Base-by-base conservation (phyloP, 2,797 vertebrate genomes). In the Gadopsis marmoratus region DNA sequence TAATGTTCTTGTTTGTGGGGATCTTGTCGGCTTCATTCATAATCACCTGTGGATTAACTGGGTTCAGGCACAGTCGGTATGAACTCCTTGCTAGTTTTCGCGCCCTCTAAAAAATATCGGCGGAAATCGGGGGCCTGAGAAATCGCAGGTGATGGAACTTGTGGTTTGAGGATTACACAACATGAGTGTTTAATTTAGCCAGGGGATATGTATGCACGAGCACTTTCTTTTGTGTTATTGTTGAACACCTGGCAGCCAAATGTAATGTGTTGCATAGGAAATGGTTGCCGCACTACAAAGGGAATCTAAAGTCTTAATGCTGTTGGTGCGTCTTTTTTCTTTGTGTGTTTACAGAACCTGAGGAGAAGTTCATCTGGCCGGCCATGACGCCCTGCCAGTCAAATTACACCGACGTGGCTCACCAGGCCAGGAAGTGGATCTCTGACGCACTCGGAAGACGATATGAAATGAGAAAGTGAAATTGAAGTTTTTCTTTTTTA, bases 301-400 rank as follows among this genome's bases (percentile, higher is more conserved):
- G 14, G 1, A 9, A 12, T 26, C 39, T 58, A 39, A 45, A 50
- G 39, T 31, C 12, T 47, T 67, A 74, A 76, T 53, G 0, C 45
- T 58, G 4, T 54, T 5, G 11, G 4, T 58, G 11, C 29, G 0
- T 61, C 41, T 77, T 26, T 51, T 76, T 39, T 71, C 39, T 41
- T 0, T 83, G 12, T 89, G 63, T 87, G 41, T 65, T 73, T 71
- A 33, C 92, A 96, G 95, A 94, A 95, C 90, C 71, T 96, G 92
- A 95, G 88, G 80, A 90, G 86, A 50, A 90, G 81, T 26, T 83
- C 92, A 0, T 83, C 88, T 0, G 83, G 87, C 12, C 71, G 78
- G 78, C 60, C 93, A 66, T 0, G 94, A 95, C 39, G 13, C 77
- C 91, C 53, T 94, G 91, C 89, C 90, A 92, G 55, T 94, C 88